Evolutionary conservation across 2,113 vertebrate genomes (phyloP).

Genomic region (Turdus rufiventris): DNA sequence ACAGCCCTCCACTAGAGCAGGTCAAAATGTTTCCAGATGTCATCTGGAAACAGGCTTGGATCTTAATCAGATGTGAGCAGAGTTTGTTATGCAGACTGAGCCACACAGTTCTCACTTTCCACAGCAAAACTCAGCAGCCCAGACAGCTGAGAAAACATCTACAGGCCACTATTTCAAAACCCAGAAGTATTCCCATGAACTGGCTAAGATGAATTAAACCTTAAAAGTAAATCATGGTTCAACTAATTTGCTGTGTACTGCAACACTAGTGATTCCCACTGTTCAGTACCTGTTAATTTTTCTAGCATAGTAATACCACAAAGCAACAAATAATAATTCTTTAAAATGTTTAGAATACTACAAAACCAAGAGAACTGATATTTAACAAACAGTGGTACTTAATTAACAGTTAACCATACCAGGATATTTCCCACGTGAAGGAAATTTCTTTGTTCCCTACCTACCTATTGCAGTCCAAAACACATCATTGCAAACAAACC

Average conservation of each 20-base stretch:
- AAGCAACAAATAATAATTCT: neutral
- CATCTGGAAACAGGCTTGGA: neutral
- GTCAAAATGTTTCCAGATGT: slow-evolving; percentile 2
- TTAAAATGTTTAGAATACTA: neutral
- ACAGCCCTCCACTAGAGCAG: neutral
- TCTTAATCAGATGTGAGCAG: neutral
- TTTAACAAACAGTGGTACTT: neutral
- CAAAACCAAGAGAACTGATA: neutral
- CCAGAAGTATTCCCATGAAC: neutral
- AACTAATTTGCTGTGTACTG: neutral
- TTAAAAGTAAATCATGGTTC: neutral
- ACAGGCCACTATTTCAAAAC: neutral
- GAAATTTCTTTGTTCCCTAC: neutral
- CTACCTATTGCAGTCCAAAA: neutral
- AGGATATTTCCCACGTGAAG: neutral
- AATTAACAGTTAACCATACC: neutral
- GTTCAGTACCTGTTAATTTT: neutral
- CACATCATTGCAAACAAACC: neutral
- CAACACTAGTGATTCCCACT: neutral
- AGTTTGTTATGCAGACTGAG: neutral
- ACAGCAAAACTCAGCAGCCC: neutral
- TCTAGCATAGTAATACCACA: neutral
- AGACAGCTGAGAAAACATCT: neutral
- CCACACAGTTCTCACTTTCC: neutral
- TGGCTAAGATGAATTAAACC: neutral